These are phyloP conservation scores for Otolemur crassicaudatus DNA, from an alignment of 2,797 vertebrate species.

Conservation along the genomic window DNA sequence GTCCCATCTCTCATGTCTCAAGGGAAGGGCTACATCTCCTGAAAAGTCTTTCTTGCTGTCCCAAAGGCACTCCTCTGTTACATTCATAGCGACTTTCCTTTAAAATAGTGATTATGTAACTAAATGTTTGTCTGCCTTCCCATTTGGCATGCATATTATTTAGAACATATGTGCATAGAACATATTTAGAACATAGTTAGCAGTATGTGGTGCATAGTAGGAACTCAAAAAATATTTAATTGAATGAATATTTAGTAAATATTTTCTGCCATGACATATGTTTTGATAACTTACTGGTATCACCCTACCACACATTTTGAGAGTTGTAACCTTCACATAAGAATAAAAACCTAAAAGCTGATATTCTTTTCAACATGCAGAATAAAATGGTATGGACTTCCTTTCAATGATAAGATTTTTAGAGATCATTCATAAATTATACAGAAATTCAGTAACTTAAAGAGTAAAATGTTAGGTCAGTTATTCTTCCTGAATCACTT, in stretches of 20 bases:
- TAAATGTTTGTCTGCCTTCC: not conserved
- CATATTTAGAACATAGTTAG: not conserved
- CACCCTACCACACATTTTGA: not conserved
- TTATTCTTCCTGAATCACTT: slow-evolving; percentile 1
- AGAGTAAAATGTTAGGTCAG: slow-evolving; percentile 19
- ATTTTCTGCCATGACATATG: not conserved
- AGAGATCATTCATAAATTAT: slow-evolving; percentile 13
- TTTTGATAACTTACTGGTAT: not conserved
- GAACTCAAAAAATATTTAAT: not conserved
- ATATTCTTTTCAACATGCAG: not conserved
- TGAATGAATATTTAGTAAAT: not conserved
- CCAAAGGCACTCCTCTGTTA: not conserved
- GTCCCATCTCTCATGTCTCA: not conserved
- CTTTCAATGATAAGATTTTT: slow-evolving; percentile 12
- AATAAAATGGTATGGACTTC: not conserved
- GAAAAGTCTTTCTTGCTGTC: not conserved
- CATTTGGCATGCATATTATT: not conserved
- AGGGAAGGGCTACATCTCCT: not conserved
- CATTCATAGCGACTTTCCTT: not conserved
- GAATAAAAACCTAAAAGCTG: slow-evolving; percentile 15
- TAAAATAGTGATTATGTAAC: not conserved
- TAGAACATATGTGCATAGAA: not conserved
- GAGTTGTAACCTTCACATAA: not conserved
- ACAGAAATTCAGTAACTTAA: not conserved
- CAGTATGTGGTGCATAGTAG: not conserved